These are phyloP conservation scores for Rhombomys opimus DNA, from an alignment of 2,113 vertebrate genomes.

Conservation along the genomic window DNA sequence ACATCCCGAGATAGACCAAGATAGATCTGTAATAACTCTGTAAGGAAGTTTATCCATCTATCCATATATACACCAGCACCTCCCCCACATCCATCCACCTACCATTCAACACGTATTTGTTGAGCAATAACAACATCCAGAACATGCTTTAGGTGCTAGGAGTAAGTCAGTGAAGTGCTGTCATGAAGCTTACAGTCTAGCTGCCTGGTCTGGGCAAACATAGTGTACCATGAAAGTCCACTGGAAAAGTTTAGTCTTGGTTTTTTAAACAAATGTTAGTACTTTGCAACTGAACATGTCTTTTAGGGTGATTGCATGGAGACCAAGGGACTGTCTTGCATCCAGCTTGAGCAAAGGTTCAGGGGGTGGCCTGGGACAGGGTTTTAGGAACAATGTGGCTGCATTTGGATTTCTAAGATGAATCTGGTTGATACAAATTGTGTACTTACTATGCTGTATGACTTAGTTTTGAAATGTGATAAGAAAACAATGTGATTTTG, in stretches of 20 bases:
- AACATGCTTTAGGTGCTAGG: neutral
- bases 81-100: neutral
- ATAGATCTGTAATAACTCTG: constrained; percentile 24
- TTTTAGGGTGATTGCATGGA: constrained; percentile 12
- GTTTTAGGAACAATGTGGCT: constrained; percentile 40
- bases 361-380: constrained; percentile 4
- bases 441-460: constrained; percentile 25
- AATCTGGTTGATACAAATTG: constrained; percentile 46
- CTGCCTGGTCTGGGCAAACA: neutral
- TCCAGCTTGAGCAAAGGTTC: constrained; percentile 3
- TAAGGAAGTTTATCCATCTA: constrained; percentile 20
- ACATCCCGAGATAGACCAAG: neutral
- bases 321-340: neutral
- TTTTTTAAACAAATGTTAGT: constrained; percentile 60
- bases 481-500: constrained; percentile 52
- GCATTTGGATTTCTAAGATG: constrained; percentile 49
- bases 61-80: neutral
- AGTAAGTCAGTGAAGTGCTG: neutral
- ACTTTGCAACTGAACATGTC: constrained; percentile 15
- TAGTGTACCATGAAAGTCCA: neutral
- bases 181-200: constrained; percentile 42
- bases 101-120: constrained; percentile 34
- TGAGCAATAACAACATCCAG: neutral
- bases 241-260: neutral
- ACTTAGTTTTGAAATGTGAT: constrained; percentile 43